Evolutionary conservation across 1,140 invertebrate species (phyloP).

Genomic region (Atta cephalotes): DNA sequence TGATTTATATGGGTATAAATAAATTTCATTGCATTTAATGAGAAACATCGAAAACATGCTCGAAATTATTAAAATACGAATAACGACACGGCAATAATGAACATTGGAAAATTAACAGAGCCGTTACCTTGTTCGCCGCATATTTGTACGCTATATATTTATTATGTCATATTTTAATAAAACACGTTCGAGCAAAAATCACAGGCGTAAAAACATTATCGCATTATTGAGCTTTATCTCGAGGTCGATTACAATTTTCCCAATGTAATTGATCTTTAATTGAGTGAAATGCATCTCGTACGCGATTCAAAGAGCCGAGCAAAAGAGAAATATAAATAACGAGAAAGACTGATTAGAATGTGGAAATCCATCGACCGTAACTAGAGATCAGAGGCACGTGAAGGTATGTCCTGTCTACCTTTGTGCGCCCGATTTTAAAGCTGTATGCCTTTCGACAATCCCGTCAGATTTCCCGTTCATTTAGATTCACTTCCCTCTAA

Average conservation of each 20-base stretch:
- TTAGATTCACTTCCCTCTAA: constrained; percentile 68
- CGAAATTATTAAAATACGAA: constrained; percentile 51
- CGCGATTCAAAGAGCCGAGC: constrained; percentile 15
- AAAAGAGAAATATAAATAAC: constrained; percentile 65
- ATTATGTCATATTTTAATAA: constrained; percentile 37
- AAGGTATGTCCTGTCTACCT: constrained; percentile 33
- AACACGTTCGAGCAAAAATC: constrained; percentile 15
- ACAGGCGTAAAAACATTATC: background rate
- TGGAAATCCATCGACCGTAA: constrained; percentile 60
- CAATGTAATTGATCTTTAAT: constrained; percentile 23
- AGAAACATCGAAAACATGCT: constrained; percentile 35
- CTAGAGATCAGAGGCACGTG: constrained; percentile 5
- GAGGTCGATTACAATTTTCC: background rate
- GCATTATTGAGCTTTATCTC: constrained; percentile 17
- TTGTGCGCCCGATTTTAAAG: constrained; percentile 72
- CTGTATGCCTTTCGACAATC: constrained; percentile 37
- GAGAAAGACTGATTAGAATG: constrained; percentile 69
- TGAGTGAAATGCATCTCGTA: constrained; percentile 21
- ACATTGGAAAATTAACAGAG: constrained; percentile 38
- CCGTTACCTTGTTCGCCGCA: constrained; percentile 3
- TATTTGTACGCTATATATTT: constrained; percentile 26
- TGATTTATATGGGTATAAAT: constrained; percentile 15
- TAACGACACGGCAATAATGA: constrained; percentile 42
- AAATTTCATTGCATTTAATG: constrained; percentile 41
- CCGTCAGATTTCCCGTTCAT: constrained; percentile 45